Conservation (phyloP, 2,113 vertebrate genomes). For the Stegastes partitus region DNA sequence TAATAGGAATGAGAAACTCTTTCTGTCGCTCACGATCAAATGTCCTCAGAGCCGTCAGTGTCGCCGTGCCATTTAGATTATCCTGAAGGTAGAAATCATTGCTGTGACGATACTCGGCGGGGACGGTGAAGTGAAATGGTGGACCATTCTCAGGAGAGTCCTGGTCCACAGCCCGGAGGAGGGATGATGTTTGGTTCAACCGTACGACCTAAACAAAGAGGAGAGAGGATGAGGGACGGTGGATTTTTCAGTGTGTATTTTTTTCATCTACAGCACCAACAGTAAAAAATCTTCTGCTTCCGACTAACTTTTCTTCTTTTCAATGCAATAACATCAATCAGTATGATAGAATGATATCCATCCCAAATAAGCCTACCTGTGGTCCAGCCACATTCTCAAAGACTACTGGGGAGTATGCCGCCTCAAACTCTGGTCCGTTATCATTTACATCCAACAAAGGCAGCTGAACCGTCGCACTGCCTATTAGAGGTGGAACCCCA, state of each 20-base stretch:
- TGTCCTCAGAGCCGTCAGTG: constrained; percentile 86
- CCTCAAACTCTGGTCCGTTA: constrained; percentile 91
- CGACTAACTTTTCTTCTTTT: no score
- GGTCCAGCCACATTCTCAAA: constrained; percentile 87
- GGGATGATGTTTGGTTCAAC: constrained; percentile 87
- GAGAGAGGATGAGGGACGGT: background rate
- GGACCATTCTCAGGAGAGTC: constrained; percentile 88
- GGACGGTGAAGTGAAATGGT: constrained; percentile 87
- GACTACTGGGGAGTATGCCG: constrained; percentile 86
- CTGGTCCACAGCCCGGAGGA: constrained; percentile 85
- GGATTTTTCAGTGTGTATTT: background rate
- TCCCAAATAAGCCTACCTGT: constrained; percentile 61
- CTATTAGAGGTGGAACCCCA: constrained; percentile 84
- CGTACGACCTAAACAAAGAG: constrained; percentile 79
- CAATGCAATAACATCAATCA: background rate
- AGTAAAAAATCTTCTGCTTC: background rate
- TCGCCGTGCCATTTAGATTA: constrained; percentile 89
- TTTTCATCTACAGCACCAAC: background rate
- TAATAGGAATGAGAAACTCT: constrained; percentile 87
- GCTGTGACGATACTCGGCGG: constrained; percentile 83
- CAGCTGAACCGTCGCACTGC: constrained; percentile 87
- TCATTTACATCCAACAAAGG: constrained; percentile 90
- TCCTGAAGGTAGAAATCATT: constrained; percentile 90
- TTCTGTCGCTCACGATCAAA: constrained; percentile 92
- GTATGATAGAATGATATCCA: background rate